Conservation (phyloP, 2,888 invertebrate species). For the Caradrina kadenii region DNA sequence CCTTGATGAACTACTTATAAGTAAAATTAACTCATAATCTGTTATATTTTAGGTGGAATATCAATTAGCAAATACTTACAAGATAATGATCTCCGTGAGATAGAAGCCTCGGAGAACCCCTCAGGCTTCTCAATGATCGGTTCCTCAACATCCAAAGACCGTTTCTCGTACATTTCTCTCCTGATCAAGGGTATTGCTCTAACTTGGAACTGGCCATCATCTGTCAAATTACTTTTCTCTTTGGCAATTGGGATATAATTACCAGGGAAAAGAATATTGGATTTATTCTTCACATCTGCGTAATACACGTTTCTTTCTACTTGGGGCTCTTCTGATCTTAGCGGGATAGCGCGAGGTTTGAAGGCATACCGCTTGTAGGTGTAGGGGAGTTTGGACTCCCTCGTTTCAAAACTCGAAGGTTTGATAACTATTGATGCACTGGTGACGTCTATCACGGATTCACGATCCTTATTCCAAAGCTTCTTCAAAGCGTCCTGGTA, state of each 20-base stretch:
- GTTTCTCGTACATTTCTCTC: conserved; percentile 77
- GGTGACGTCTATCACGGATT: conserved; percentile 81
- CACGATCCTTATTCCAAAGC: conserved; percentile 81
- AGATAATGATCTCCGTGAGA: conserved; percentile 85
- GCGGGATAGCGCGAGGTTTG: conserved; percentile 81
- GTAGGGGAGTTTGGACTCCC: conserved; percentile 68
- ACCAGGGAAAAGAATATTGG: conserved; percentile 86
- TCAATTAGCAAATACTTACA: conserved; percentile 73
- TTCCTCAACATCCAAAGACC: conserved; percentile 79
- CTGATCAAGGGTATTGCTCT: conserved; percentile 83
- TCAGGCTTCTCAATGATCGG: conserved; percentile 80
- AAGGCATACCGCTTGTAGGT: conserved; percentile 77
- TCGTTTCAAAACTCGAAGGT: conserved; percentile 74
- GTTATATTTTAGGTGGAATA: not conserved
- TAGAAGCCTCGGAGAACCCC: conserved; percentile 75
- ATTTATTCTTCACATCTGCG: conserved; percentile 76
- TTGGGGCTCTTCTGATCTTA: conserved; percentile 73
- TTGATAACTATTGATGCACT: conserved; percentile 82
- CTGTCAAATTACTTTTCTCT: conserved; percentile 79
- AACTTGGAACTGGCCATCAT: conserved; percentile 73
- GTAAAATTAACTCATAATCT: not conserved
- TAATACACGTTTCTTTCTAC: conserved; percentile 80
- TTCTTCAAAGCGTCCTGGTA: conserved; percentile 82
- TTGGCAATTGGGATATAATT: conserved; percentile 88
- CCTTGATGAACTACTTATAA: not conserved